Evolutionary conservation across 1,140 invertebrate genomes (phyloP).

Genomic region (Ostrea edulis): DNA sequence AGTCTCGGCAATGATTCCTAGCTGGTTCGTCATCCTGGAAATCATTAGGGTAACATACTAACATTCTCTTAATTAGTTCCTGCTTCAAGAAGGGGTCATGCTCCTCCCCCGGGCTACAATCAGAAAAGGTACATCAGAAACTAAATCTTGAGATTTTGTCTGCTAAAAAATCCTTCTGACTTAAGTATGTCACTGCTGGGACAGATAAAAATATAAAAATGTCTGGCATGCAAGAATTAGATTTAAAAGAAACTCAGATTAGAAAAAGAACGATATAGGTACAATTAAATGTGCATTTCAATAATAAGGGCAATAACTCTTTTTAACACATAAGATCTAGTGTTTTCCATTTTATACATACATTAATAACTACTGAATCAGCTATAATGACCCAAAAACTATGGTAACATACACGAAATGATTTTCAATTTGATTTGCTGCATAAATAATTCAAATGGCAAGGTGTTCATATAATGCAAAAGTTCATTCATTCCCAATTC

Average conservation of each 20-base stretch:
- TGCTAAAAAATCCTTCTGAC: background rate
- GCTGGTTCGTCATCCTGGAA: slow-evolving; percentile 70
- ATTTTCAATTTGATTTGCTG: too few relatives aligned
- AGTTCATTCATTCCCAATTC: too few relatives aligned
- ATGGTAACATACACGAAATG: too few relatives aligned
- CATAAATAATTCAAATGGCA: too few relatives aligned
- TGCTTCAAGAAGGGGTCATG: slow-evolving; percentile 77
- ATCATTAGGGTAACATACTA: slow-evolving; percentile 73
- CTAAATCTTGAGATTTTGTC: background rate
- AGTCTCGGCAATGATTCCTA: slow-evolving; percentile 71
- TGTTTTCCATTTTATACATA: too few relatives aligned
- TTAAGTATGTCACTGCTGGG: too few relatives aligned
- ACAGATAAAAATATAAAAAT: background rate
- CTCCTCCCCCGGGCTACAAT: slow-evolving; percentile 63
- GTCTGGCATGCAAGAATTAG: background rate
- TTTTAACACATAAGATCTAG: background rate
- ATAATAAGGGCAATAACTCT: background rate
- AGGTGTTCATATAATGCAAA: too few relatives aligned
- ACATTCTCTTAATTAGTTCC: slow-evolving; percentile 75
- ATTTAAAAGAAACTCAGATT: background rate
- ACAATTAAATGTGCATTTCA: background rate
- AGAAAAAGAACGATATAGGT: background rate
- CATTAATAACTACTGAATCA: too few relatives aligned
- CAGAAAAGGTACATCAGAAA: background rate
- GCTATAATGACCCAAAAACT: too few relatives aligned